Evolutionary conservation across 2,113 vertebrate species (phyloP).

Genomic region (Corydoras sp.): DNA sequence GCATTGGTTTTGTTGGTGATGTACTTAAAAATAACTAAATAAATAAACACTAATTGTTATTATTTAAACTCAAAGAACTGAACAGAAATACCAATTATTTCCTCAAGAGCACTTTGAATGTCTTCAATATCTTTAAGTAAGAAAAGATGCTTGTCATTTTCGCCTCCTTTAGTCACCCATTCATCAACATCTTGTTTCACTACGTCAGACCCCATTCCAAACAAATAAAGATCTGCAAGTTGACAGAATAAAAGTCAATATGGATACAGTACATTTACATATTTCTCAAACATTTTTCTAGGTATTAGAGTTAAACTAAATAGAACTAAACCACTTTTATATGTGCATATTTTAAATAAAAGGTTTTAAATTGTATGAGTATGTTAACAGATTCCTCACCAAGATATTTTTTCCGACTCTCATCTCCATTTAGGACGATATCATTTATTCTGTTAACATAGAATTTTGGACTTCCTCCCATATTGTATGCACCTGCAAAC

Average conservation of each 20-base stretch:
- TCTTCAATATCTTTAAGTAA: not conserved
- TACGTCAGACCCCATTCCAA: slow-evolving; percentile 53
- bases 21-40: no score
- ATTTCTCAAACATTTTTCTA: no score
- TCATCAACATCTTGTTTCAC: slow-evolving; percentile 41
- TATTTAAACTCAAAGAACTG: no score
- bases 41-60: no score
- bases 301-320: no score
- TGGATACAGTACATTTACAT: not conserved
- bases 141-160: slow-evolving; percentile 52
- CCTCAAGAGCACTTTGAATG: slow-evolving; percentile 55
- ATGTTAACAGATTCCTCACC: slow-evolving; percentile 48
- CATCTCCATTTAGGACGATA: slow-evolving; percentile 40
- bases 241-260: not conserved
- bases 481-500: slow-evolving; percentile 59
- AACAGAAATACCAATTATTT: slow-evolving; percentile 59
- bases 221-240: slow-evolving; percentile 66
- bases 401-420: slow-evolving; percentile 46
- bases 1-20: no score
- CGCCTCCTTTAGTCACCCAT: slow-evolving; percentile 42
- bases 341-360: not conserved
- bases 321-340: not conserved
- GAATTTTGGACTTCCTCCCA: slow-evolving; percentile 50
- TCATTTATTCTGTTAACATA: slow-evolving; percentile 53
- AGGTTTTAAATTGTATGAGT: no score